Evolutionary conservation across 1,140 invertebrate genomes (phyloP), one percentile per base, ranked within the genome.

Genomic region (Eulimnadia texana): DNA sequence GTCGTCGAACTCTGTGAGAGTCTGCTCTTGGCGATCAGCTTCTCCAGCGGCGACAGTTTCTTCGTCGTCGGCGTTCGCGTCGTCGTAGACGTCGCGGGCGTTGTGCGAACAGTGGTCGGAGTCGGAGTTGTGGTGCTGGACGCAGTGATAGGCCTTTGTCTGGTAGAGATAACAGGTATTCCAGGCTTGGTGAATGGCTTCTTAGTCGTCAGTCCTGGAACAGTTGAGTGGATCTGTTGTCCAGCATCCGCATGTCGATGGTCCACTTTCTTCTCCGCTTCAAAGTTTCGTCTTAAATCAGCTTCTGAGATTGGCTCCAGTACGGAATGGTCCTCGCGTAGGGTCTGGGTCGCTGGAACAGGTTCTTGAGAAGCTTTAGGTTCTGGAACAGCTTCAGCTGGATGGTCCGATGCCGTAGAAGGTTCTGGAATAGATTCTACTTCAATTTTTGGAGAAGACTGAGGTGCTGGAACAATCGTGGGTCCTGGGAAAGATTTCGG

Each of bases 281-380:
- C 27, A 22, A 29, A 22, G n/a, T 25, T 66, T 54, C 2, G 28
- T 49, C 23, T 1, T 16, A 63, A 47, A 57, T 62, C 61, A 50
- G 60, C 72, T 62, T 77, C 73, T 60, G 77, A 68, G 68, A 73
- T 76, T 0, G 77, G 72, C 60, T 78, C 72, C 0, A 73, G 69
- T 67, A 71, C 11, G 65, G 68, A 55, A 67, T 66, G 20, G 66
- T 65, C 50, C 69, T 68, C 6, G 68, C 67, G 53, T 19, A 65
- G 60, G 0, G 68, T 61, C 62, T 65, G 29, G 3, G 67, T 64
- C 63, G 72, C 71, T 55, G 75, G 73, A 64, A 77, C 76, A 0
- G 63, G 66, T 58, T 67, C 58, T 16, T 71, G 71, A 54, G 71
- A 71, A 0, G 76, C 69, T 52, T 74, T 72, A 0, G 77, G 67